phyloP scores from a whole-genome alignment of 2,888 invertebrate genomes.

The Therioaphis trifolii region DNA sequence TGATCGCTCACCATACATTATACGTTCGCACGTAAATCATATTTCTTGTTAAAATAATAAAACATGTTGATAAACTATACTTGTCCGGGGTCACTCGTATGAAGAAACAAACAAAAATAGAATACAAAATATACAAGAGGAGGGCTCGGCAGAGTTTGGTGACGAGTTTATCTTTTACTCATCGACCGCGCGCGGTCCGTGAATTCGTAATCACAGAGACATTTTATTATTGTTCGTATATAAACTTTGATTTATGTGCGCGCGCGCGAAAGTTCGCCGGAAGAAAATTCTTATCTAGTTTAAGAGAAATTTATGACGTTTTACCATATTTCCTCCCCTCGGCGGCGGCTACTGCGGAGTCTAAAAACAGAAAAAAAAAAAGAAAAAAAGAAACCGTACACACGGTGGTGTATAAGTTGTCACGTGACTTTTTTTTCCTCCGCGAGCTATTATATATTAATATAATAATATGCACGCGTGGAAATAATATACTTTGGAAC shows the following conservation, averaged over 20 bases:
- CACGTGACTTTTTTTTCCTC: background rate
- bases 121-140: slow-evolving; percentile 16
- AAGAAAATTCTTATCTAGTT: slow-evolving; percentile 60
- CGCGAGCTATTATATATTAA: background rate
- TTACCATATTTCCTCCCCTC: slow-evolving; percentile 47
- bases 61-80: slow-evolving; percentile 55
- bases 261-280: slow-evolving; percentile 45
- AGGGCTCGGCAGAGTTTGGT: slow-evolving; percentile 23
- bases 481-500: background rate
- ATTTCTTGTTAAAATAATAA: slow-evolving; percentile 59
- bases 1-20: background rate
- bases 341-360: background rate
- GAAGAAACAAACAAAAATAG: slow-evolving; percentile 24
- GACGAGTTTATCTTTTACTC: slow-evolving; percentile 64
- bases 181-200: slow-evolving; percentile 48
- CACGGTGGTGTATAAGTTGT: background rate
- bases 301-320: slow-evolving; percentile 59
- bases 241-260: slow-evolving; percentile 57
- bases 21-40: slow-evolving; percentile 33
- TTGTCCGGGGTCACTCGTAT: slow-evolving; percentile 11
- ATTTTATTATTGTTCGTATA: slow-evolving; percentile 52
- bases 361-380: background rate
- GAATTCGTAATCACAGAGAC: slow-evolving; percentile 61
- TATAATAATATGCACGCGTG: background rate
- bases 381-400: background rate